phyloP scores from a whole-genome alignment of 2,888 invertebrate genomes.

The Trichacis sp. region DNA sequence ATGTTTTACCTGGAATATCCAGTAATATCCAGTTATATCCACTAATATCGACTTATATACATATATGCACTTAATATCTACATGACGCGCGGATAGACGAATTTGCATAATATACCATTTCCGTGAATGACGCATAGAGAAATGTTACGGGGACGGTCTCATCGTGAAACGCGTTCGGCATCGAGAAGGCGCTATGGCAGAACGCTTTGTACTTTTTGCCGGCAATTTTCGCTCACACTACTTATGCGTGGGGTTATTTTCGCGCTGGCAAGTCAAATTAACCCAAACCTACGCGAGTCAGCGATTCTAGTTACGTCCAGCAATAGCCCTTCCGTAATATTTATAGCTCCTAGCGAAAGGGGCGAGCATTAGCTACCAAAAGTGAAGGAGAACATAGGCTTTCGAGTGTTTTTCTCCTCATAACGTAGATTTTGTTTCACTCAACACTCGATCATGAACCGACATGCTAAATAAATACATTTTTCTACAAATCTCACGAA shows the following conservation, averaged over 20 bases:
- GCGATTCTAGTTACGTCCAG: conserved; percentile 46
- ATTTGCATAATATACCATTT: too few relatives aligned
- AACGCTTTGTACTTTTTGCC: conserved; percentile 10
- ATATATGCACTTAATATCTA: too few relatives aligned
- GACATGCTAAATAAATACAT: not conserved
- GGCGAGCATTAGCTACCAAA: not conserved
- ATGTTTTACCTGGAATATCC: too few relatives aligned
- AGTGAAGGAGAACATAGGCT: not conserved
- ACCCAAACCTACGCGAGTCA: conserved; percentile 42
- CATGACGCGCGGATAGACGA: too few relatives aligned
- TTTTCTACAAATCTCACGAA: not conserved
- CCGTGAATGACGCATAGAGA: not conserved
- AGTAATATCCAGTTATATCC: too few relatives aligned
- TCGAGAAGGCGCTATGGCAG: not conserved
- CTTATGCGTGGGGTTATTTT: conserved; percentile 43
- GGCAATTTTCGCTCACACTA: conserved; percentile 14
- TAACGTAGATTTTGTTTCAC: not conserved
- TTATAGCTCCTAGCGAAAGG: conserved; percentile 32
- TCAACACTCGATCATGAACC: not conserved
- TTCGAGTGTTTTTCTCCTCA: not conserved
- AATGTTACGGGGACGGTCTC: not conserved
- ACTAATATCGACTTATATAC: too few relatives aligned
- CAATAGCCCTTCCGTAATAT: conserved; percentile 46
- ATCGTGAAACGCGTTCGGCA: conserved; percentile 9
- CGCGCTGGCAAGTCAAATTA: conserved; percentile 47